Base-by-base conservation (phyloP, 2,113 vertebrate genomes). In the Grus americana region DNA sequence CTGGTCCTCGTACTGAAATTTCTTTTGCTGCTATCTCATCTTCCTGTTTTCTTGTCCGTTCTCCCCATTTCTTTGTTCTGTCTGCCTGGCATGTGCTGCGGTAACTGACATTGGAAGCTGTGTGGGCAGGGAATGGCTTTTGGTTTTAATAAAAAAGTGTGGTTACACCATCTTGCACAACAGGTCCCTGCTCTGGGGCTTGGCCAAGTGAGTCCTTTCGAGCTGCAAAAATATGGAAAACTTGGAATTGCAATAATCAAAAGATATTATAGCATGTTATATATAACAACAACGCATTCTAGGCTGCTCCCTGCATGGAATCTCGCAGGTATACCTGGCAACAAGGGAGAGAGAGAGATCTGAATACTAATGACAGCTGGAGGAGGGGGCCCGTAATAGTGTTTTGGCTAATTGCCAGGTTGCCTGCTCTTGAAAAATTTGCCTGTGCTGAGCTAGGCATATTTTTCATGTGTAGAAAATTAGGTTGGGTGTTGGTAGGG, bases 401-500 rank as follows among this genome's bases (percentile, higher is more conserved):
- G 13, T 72, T 97, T 93, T 92, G 94, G 68, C 90, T 95, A 92
- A 92, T 94, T 96, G 91, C 93, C 94, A 85, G 50, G 40, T 92
- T 93, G 73, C 85, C 40, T 78, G 82, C 76, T 92, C 93, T 93
- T 70, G 79, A 96, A 93, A 94, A 91, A 78, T 94, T 62, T 92
- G 59, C 67, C 74, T 54, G 27, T 93, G 96, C 92, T 96, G 91
- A 95, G 79, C 36, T 78, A 79, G 80, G 74, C 67, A 38, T 82
- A 79, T 85, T 95, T 96, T 84, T 89, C 52, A 62, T 1, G 15
- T 34, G 66, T 83, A 85, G 78, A 95, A 91, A 95, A 95, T n/a
- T 15, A 44, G 42, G 65, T 9, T 72, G 83, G 50, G 46, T 74
- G 78, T 75, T 91, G 46, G 89, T 83, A 74, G 29, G 57, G 66